Evolutionary conservation across 1,140 invertebrate species (phyloP).

Genomic region (Batillaria attramentaria): DNA sequence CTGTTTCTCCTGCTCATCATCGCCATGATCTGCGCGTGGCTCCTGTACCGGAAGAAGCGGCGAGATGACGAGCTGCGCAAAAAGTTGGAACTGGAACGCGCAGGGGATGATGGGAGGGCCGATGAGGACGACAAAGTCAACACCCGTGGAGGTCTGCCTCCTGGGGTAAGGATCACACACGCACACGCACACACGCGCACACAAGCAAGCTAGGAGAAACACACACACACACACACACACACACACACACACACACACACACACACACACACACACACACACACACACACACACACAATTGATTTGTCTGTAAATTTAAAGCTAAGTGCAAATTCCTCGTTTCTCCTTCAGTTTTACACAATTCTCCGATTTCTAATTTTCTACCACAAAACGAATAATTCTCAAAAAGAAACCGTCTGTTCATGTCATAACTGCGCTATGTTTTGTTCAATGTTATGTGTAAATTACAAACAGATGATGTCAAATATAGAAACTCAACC

Average conservation of each 20-base stretch:
- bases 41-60: neutral
- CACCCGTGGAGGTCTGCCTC: neutral
- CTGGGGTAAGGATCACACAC: neutral
- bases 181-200: neutral
- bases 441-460: too few species aligned
- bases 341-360: neutral
- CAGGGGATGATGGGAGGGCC: neutral
- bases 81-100: neutral
- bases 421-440: too few species aligned
- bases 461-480: neutral
- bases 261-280: slow-evolving; percentile 5
- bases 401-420: neutral
- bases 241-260: slow-evolving; percentile 1
- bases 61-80: neutral
- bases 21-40: neutral
- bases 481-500: neutral
- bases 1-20: slow-evolving; percentile 6
- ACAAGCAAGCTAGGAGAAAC: neutral
- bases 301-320: too few species aligned
- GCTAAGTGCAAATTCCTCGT: neutral
- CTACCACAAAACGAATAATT: neutral
- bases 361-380: neutral
- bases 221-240: slow-evolving; percentile 4
- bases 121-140: neutral
- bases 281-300: neutral